phyloP scores from a whole-genome alignment of 2,113 vertebrate species.

The Marmota flaviventris region DNA sequence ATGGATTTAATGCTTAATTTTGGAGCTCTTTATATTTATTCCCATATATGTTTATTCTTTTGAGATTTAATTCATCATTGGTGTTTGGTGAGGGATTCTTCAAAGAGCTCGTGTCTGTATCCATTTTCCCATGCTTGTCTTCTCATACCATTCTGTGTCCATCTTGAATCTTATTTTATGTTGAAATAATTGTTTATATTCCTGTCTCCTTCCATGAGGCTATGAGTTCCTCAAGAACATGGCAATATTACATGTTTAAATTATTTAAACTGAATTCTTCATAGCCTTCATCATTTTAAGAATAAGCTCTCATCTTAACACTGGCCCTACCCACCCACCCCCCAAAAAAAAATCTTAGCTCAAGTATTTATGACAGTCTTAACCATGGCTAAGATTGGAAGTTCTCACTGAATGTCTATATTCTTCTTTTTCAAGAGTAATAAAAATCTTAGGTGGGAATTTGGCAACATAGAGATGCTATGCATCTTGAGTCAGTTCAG shows the following conservation, averaged over 20 bases:
- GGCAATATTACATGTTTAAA: not conserved
- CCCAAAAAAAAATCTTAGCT: not conserved
- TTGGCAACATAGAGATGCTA: not conserved
- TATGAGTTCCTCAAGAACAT: not conserved
- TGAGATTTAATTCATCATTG: conserved; percentile 23
- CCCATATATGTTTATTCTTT: not conserved
- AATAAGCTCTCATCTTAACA: not conserved
- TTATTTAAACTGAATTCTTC: conserved; percentile 20
- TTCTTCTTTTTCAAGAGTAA: not conserved
- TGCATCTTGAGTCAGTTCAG: not conserved
- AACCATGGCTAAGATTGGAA: not conserved
- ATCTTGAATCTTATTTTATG: conserved; percentile 27
- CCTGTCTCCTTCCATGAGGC: not conserved
- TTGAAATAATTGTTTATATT: conserved; percentile 18
- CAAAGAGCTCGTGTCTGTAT: not conserved
- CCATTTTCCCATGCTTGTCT: not conserved
- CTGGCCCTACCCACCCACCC: accelerated
- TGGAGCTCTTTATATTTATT: not conserved
- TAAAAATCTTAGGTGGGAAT: not conserved
- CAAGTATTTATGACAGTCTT: not conserved
- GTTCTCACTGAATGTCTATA: not conserved
- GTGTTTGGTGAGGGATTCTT: not conserved
- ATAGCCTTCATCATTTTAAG: not conserved
- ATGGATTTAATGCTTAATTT: not conserved
- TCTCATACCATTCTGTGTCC: not conserved